Conservation (phyloP, 2,113 vertebrate genomes). For the Neopipo cinnamomea region DNA sequence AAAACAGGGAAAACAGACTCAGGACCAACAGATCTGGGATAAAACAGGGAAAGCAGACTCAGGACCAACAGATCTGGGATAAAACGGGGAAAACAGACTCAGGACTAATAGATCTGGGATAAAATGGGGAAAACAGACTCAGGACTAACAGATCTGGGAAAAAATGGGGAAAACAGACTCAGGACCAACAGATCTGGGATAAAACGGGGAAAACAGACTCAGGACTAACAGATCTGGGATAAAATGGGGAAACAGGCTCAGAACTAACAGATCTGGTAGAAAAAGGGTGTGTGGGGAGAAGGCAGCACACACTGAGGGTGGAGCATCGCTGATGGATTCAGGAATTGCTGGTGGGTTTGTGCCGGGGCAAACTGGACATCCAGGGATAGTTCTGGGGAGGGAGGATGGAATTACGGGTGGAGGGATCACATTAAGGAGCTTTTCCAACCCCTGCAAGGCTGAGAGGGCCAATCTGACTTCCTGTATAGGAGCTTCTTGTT, state of each 20-base stretch:
- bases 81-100: background rate
- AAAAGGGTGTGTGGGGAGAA: too few species aligned
- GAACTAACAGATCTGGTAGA: too few species aligned
- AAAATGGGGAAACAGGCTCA: background rate
- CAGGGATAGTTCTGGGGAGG: background rate
- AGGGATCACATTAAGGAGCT: background rate
- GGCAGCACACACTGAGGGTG: too few species aligned
- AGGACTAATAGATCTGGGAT: background rate
- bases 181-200: background rate
- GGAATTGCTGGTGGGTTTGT: background rate
- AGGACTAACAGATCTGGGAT: background rate
- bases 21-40: background rate
- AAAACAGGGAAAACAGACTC: background rate
- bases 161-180: background rate
- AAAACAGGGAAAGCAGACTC: background rate
- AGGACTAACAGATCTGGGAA: background rate
- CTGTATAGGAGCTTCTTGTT: background rate
- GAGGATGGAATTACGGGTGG: too few species aligned
- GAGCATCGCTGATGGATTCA: background rate
- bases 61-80: too few species aligned
- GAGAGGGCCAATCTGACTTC: background rate
- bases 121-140: background rate
- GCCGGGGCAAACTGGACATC: background rate
- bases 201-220: background rate
- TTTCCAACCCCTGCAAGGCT: background rate